Base-by-base conservation (phyloP, 2,113 vertebrate genomes). In the Sterrhoptilus dennistouni region DNA sequence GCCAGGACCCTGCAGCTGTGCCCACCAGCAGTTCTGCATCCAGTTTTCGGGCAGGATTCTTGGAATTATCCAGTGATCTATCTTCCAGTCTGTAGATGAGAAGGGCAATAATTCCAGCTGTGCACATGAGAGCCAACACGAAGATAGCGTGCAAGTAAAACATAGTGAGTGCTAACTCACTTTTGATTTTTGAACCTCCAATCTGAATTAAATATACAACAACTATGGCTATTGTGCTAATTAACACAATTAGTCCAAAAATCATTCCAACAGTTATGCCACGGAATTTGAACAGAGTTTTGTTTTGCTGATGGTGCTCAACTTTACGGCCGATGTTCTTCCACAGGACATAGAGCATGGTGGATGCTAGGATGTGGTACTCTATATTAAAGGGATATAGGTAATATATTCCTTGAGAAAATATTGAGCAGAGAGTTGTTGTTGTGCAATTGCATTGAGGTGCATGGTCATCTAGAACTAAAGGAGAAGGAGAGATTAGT, bases 311-410 rank as follows among this genome's bases (percentile, higher is more conserved):
- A 5, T 97, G 98, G 35, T 97, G 83, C 66, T 99, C 98, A 1
- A 99, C 97, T 47, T 97, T 97, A 83, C 99, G 99, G 3, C 99
- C 99, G 1, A 99, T 98, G 94, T 99, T 99, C 93, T 99, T 99
- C 99, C 99, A 99, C 92, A 99, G 98, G 80, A 99, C 98, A 0
- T 99, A 99, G 64, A 99, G 98, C 98, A 99, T 98, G 0, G 98
- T 99, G 5, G 99, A 99, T 69, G 99, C 99, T 79, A 99, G 98
- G 95, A 99, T 99, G 97, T 99, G 99, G 91, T 99, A 99, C 93
- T 99, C 99, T 8, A 99, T 99, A 94, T 99, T 99, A 97, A 99
- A 99, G 24, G 99, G 99, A 77, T 99, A 99, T 12, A 99, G 98
- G 85, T 99, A 99, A 95, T 98, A 99, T 78, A 99, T 98, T 70